Evolutionary conservation across 2,888 invertebrate species (phyloP).

Genomic region (Volucella bombylans): DNA sequence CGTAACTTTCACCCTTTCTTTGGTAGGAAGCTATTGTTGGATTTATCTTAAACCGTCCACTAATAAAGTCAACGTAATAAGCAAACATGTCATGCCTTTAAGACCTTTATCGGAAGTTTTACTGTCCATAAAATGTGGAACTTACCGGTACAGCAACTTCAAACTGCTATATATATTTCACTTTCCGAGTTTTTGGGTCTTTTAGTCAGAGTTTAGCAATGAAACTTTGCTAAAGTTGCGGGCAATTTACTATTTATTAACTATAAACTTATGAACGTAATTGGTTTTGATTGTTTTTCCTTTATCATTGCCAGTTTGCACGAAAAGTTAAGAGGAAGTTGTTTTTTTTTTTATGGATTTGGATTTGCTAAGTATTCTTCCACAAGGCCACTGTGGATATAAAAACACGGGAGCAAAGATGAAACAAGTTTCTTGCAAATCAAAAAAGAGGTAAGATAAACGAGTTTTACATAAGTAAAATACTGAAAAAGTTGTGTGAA

Average conservation of each 20-base stretch:
- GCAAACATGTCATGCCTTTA: background rate
- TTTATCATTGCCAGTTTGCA: slow-evolving; percentile 5
- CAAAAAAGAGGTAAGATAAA: too few relatives aligned
- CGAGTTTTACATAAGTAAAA: too few relatives aligned
- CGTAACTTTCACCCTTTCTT: background rate
- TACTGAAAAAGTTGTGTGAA: too few relatives aligned
- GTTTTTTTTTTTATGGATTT: background rate
- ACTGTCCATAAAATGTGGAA: slow-evolving; percentile 7
- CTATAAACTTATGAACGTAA: background rate
- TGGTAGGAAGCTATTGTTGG: background rate
- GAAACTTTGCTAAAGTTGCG: slow-evolving; percentile 17
- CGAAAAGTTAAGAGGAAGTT: slow-evolving; percentile 31
- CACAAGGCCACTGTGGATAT: slow-evolving; percentile 32
- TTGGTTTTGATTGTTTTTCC: slow-evolving; percentile 16
- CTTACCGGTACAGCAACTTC: background rate
- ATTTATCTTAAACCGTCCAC: background rate
- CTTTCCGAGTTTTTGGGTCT: background rate
- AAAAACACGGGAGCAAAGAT: slow-evolving; percentile 16
- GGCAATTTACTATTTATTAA: slow-evolving; percentile 38
- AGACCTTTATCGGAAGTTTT: slow-evolving; percentile 31
- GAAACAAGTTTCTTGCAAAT: background rate
- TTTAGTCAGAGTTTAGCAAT: slow-evolving; percentile 41
- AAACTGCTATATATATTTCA: slow-evolving; percentile 12
- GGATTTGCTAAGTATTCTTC: background rate
- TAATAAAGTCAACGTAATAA: background rate